Conservation (phyloP, 2,888 invertebrate genomes). For the Drosophila ustulata region DNA sequence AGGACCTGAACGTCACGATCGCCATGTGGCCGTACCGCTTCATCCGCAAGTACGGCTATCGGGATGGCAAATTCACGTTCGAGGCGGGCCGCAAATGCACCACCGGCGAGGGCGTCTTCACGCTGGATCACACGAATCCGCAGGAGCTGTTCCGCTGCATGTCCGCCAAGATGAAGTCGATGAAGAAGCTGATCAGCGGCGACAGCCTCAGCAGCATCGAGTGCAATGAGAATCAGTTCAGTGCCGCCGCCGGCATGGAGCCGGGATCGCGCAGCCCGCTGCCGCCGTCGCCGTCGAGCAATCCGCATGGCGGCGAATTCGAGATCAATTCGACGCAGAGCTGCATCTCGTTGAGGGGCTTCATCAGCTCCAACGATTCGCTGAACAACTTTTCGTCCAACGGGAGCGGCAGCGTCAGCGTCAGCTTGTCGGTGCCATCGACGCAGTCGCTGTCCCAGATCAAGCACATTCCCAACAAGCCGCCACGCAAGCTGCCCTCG, state of each 20-base stretch:
- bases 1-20: constrained; percentile 87
- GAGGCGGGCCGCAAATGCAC: constrained; percentile 95
- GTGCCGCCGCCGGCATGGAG: constrained; percentile 91
- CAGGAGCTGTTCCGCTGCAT: constrained; percentile 93
- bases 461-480: constrained; percentile 84
- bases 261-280: constrained; percentile 93
- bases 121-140: constrained; percentile 92
- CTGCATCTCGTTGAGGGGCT: constrained; percentile 80
- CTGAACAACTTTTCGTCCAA: constrained; percentile 79
- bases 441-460: constrained; percentile 12
- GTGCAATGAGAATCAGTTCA: constrained; percentile 91
- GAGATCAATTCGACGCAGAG: constrained; percentile 84
- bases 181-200: constrained; percentile 92
- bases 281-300: constrained; percentile 87
- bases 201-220: constrained; percentile 89
- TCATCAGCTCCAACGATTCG: constrained; percentile 83
- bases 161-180: constrained; percentile 93
- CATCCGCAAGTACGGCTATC: constrained; percentile 93
- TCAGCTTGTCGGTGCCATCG: constrained; percentile 42
- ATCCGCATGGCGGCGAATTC: constrained; percentile 80
- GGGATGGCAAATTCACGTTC: constrained; percentile 94
- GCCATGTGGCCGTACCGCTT: constrained; percentile 94
- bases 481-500: constrained; percentile 82
- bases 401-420: constrained; percentile 54
- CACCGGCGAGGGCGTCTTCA: constrained; percentile 93